These are phyloP conservation scores for Clanis bilineata DNA, from an alignment of 2,888 invertebrate genomes.

Conservation along the genomic window DNA sequence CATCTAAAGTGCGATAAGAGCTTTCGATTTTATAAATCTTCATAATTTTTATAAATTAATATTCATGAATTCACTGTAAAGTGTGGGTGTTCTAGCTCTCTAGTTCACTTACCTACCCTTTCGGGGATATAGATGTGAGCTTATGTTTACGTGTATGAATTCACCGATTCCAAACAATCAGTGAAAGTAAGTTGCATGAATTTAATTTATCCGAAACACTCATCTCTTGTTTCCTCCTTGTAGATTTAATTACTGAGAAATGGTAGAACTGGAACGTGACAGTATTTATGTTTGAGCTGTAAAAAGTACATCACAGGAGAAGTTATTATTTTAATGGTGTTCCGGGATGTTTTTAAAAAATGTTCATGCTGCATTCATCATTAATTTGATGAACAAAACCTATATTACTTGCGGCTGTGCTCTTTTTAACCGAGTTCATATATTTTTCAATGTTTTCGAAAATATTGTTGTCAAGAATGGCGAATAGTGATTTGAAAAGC, in stretches of 20 bases:
- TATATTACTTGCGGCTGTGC: constrained; percentile 40
- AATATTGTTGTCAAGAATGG: too few relatives aligned
- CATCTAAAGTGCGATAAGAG: neutral
- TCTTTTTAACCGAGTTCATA: neutral
- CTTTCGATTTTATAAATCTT: neutral
- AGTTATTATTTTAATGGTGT: constrained; percentile 78
- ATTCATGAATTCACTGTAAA: too few relatives aligned
- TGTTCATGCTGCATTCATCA: constrained; percentile 62
- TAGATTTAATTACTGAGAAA: constrained; percentile 18
- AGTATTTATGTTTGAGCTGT: constrained; percentile 41
- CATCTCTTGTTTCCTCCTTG: constrained; percentile 21
- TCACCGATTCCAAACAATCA: neutral
- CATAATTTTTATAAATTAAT: neutral
- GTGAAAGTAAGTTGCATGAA: neutral
- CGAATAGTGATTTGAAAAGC: too few relatives aligned
- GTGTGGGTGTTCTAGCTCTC: too few relatives aligned
- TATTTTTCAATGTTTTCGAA: neutral
- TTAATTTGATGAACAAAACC: constrained; percentile 66
- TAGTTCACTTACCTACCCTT: too few relatives aligned
- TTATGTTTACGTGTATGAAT: too few relatives aligned
- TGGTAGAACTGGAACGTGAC: constrained; percentile 24
- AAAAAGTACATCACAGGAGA: constrained; percentile 60
- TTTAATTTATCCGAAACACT: neutral
- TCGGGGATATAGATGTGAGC: too few relatives aligned
- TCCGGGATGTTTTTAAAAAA: constrained; percentile 59